phyloP scores from a whole-genome alignment of 2,113 vertebrate genomes.

The Tinamus guttatus region DNA sequence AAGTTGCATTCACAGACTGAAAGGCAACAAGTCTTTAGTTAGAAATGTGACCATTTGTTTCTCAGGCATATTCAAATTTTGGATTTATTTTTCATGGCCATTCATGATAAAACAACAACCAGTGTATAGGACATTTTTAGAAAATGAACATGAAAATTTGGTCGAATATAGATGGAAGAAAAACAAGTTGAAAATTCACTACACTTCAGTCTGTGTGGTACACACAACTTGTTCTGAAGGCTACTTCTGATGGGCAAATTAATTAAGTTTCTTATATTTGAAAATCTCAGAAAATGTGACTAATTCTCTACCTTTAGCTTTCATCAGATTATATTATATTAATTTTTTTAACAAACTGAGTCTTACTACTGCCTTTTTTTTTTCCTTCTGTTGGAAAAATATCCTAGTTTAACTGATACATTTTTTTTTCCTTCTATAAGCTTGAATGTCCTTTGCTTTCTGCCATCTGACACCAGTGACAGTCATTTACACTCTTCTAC shows the following conservation, averaged over 20 bases:
- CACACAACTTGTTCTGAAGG: not conserved
- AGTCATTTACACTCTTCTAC: not conserved
- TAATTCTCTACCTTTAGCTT: not conserved
- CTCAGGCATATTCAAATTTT: not conserved
- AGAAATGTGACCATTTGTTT: not conserved
- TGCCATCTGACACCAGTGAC: not conserved
- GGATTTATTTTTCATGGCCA: not conserved
- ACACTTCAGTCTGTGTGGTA: not conserved
- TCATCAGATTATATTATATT: not conserved
- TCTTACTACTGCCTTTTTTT: not conserved
- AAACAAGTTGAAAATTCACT: not conserved
- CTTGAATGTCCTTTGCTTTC: not conserved
- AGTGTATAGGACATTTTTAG: not conserved
- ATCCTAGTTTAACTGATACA: not conserved
- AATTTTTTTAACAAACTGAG: not conserved
- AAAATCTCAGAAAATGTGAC: not conserved
- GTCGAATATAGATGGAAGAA: not conserved
- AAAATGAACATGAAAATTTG: not conserved
- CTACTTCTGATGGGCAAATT: not conserved
- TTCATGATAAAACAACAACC: not conserved
- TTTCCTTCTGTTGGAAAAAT: not conserved
- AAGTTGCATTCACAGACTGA: not conserved
- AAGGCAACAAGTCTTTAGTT: not conserved
- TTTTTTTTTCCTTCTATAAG: not conserved
- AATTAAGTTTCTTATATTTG: not conserved